Evolutionary conservation across 2,797 vertebrate species (phyloP), one percentile per base, ranked within the genome.

Genomic region (Phoebastria nigripes): DNA sequence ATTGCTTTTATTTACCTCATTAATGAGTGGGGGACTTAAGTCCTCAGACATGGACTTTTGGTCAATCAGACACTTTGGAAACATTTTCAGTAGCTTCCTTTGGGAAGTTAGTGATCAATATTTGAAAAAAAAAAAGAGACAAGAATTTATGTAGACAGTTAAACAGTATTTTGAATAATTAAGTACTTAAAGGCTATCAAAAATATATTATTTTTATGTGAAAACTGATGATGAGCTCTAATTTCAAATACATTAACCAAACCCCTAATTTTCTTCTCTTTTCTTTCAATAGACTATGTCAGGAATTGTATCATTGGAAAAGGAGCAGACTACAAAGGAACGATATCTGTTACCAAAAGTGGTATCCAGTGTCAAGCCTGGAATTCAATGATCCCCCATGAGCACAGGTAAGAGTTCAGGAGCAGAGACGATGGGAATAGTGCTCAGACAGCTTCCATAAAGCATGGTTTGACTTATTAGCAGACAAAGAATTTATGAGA

Each of bases 271-370:
- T 82, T 81, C 10, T 29, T 96, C n/a, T 72, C 4, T 72, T 96
- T 93, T 87, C 16, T 94, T 94, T 69, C 82, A 77, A 95, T 90
- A 99, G 99, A 99, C 96, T 99, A 99, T 70, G 97, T 99, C 79
- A 98, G 98, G 87, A 99, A 99, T 92, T 99, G 99, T 97, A 99
- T 99, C 74, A 98, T 99, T 11, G 99, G 99, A 80, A 99, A 99
- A 93, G 99, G 99, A 84, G 98, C 98, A 91, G 99, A 98, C 96
- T 99, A 99, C 96, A 99, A 99, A 96, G 99, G 99, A 44, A 98
- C 97, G 0, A 98, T 98, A 96, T 99, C 99, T 28, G 97, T 98
- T 96, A 99, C 99, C 18, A 99, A 98, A 97, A 99, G 97, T 52
- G 99, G 99, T 92, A 98, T 99, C 90, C 98, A 96, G 72, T 99